Evolutionary conservation across 2,888 invertebrate species (phyloP), one percentile per base, ranked within the genome.

Genomic region (Dryobota labecula): DNA sequence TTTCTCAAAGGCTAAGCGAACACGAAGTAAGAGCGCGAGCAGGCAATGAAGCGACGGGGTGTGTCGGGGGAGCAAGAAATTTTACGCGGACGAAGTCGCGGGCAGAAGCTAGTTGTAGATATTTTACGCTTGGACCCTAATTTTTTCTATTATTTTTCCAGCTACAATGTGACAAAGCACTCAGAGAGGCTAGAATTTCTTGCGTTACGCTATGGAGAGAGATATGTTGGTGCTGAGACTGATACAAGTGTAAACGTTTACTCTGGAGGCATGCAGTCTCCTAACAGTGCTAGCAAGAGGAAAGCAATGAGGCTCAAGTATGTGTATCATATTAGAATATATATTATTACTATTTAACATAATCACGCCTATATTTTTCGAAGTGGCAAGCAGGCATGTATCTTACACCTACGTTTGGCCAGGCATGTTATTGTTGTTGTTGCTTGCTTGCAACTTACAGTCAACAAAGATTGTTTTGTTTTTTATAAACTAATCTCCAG

Each of bases 171-270:
- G 73, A 97, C 97, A 80, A 97, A 95, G 87, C 93, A 96, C 20
- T 97, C 97, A 0, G 98, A 98, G 90, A 97, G 97, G 86, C 96
- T 97, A 81, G 98, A 98, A 89, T 92, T 96, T 75, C 92, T 98
- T 20, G 96, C 97, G 47, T 90, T 97, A 72, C 97, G 97, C 72
- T 97, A 97, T 82, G 96, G 97, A 60, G 97, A 97, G 82, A 96
- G 98, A 74, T 98, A 97, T 88, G 96, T 98, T 64, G 98, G 98
- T 2, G 96, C 96, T 0, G 98, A 98, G 91, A 98, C 98, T 0
- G 97, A 97, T 74, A 97, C 97, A 24, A 95, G 94, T 84, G 82
- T 97, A 91, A 97, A 96, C 63, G 93, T 97, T 24, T 90, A 94
- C 74, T 95, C 96, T 6, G 97, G 97, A 88, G 97, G 97, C 2